A percentile compares a stretch with the other conserved stretches of the same genome.
Conservation (phyloP, 2,888 invertebrate species). For the Halocaridina rubra region DNA sequence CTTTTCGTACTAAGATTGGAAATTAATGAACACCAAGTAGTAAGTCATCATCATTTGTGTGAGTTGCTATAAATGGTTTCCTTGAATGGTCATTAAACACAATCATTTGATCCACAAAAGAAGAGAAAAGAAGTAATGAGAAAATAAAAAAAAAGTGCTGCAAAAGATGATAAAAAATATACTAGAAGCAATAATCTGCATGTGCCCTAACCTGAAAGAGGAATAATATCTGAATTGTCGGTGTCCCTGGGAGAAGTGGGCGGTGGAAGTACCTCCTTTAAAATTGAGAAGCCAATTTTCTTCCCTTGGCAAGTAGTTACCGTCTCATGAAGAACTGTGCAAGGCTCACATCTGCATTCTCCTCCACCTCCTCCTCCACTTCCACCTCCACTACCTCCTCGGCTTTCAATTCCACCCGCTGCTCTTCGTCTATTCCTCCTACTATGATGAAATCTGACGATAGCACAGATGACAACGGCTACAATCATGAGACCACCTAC, state of each 20-base stretch:
- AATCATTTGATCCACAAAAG: no score
- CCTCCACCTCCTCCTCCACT: neutral
- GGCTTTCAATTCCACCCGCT: neutral
- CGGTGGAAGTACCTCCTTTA: neutral
- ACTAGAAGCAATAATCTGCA: neutral
- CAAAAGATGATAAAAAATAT: neutral
- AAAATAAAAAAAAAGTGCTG: neutral
- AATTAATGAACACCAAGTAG: no score
- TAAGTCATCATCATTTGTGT: no score
- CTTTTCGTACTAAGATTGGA: no score
- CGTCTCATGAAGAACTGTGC: neutral
- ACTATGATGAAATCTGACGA: neutral
- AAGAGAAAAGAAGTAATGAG: no score
- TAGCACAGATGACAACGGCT: neutral
- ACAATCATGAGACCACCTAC: constrained; percentile 14
- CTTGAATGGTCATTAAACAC: no score
- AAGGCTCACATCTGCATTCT: neutral
- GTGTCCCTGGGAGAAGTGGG: neutral
- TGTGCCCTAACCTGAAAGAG: neutral
- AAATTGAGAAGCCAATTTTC: neutral
- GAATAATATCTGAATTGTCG: constrained; percentile 21
- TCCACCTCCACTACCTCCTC: neutral
- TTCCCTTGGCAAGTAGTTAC: neutral
- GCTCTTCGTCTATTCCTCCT: neutral
- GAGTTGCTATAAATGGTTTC: no score